A percentile compares a stretch with the other conserved stretches of the same genome.
phyloP scores from a whole-genome alignment of 2,888 invertebrate genomes.

The Melanargia galathea region DNA sequence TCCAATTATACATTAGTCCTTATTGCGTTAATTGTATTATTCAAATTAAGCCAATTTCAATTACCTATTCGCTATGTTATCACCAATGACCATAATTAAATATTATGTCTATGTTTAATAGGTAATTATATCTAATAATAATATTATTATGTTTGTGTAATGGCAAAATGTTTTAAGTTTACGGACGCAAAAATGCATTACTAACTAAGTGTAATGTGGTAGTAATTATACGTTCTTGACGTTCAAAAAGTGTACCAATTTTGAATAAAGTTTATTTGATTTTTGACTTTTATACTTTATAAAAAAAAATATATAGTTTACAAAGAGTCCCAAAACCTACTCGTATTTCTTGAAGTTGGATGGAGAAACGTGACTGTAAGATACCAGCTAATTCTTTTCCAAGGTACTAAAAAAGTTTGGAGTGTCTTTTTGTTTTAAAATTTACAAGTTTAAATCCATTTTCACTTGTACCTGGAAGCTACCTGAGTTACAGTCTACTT shows the following conservation, averaged over 20 bases:
- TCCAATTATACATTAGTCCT: background rate
- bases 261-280: too few relatives aligned
- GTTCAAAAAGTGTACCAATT: too few relatives aligned
- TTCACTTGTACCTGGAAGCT: background rate
- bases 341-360: too few relatives aligned
- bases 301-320: too few relatives aligned
- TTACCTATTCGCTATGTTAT: conserved; percentile 9
- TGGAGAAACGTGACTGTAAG: too few relatives aligned
- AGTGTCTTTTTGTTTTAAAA: background rate
- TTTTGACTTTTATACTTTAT: too few relatives aligned
- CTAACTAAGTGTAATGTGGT: too few relatives aligned
- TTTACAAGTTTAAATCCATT: conserved; percentile 9
- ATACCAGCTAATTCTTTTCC: background rate
- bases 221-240: too few relatives aligned
- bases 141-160: background rate
- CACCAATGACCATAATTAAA: conserved; percentile 15
- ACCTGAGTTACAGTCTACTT: background rate
- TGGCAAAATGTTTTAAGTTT: background rate
- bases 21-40: conserved; percentile 17
- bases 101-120: background rate
- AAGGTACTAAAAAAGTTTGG: background rate
- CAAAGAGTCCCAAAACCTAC: too few relatives aligned
- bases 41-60: conserved; percentile 18
- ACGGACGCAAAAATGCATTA: too few relatives aligned
- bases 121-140: too few relatives aligned